Conservation (phyloP, 1,140 invertebrate species). For the Popillia japonica region DNA sequence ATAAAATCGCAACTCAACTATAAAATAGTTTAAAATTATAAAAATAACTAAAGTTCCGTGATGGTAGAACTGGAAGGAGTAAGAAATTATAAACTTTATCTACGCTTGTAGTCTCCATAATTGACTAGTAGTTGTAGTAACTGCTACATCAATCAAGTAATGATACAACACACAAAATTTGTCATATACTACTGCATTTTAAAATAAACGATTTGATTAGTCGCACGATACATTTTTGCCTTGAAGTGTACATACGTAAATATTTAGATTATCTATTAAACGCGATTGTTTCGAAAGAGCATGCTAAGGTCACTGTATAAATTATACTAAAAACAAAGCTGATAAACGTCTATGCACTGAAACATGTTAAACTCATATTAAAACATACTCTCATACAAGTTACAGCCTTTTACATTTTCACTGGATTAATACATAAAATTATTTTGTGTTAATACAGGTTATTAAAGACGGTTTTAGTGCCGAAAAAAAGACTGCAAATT, state of each 20-base stretch:
- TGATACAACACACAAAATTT: no score
- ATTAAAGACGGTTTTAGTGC: constrained; percentile 84
- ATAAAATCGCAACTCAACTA: no score
- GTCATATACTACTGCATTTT: no score
- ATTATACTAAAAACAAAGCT: neutral
- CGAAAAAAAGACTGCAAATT: constrained; percentile 78
- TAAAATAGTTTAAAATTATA: no score
- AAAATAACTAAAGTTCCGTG: no score
- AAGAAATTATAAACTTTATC: no score
- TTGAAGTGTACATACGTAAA: neutral
- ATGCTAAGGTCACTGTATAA: neutral
- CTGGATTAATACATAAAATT: neutral
- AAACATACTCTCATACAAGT: neutral
- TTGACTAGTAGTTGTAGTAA: no score
- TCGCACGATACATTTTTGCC: no score
- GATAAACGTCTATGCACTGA: neutral
- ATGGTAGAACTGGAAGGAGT: no score
- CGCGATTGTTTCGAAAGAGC: neutral
- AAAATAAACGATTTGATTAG: no score
- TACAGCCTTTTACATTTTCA: neutral
- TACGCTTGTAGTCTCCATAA: no score
- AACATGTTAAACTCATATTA: neutral
- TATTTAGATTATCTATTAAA: neutral
- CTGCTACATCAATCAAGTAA: no score
- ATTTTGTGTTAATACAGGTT: constrained; percentile 59